Conservation (phyloP, 1,140 invertebrate species). For the Linepithema humile region DNA sequence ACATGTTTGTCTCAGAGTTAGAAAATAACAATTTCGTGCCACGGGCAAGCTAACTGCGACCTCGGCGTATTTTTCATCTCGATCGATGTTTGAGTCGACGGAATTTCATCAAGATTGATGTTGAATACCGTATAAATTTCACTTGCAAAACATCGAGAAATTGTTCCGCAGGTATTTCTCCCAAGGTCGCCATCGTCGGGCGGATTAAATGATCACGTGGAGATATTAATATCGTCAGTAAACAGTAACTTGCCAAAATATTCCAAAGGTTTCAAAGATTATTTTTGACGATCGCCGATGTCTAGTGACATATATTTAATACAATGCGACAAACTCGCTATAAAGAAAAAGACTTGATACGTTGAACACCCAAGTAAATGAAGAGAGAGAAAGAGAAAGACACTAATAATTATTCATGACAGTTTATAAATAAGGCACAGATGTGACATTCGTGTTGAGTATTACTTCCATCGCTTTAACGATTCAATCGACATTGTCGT, state of each 20-base stretch:
- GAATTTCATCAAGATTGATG: constrained; percentile 42
- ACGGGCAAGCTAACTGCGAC: not conserved
- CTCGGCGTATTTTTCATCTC: constrained; percentile 14
- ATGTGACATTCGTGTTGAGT: not conserved
- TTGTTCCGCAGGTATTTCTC: constrained; percentile 19
- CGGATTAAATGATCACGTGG: constrained; percentile 33
- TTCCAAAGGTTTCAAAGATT: not conserved
- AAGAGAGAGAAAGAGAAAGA: not conserved
- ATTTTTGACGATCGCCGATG: not conserved
- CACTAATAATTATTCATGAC: not conserved
- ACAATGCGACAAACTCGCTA: not conserved
- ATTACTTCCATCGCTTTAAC: not conserved
- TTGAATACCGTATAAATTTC: constrained; percentile 34
- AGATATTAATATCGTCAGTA: constrained; percentile 44
- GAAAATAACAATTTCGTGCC: not conserved
- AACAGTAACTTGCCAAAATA: constrained; percentile 45
- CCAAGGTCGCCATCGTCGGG: constrained; percentile 4
- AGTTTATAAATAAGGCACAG: not conserved
- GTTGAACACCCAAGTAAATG: not conserved
- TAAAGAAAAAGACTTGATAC: not conserved
- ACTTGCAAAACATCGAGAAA: constrained; percentile 36
- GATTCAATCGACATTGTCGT: not conserved
- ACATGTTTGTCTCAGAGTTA: not conserved
- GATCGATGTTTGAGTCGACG: constrained; percentile 25
- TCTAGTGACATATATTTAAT: not conserved